Conservation (phyloP, 1,140 invertebrate species). For the Musca vetustissima region DNA sequence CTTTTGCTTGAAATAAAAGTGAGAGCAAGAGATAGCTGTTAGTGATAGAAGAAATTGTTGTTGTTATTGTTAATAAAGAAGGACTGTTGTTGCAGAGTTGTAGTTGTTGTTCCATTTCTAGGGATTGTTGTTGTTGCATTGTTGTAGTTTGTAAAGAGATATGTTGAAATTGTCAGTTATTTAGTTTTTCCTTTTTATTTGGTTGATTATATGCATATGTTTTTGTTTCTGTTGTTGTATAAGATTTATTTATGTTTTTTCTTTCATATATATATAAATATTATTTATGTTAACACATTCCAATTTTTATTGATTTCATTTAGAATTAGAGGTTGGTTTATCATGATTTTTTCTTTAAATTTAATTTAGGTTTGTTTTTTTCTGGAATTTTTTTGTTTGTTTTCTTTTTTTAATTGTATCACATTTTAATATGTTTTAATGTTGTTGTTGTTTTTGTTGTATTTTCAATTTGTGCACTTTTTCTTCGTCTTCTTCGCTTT, state of each 20-base stretch:
- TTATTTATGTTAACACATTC: background rate
- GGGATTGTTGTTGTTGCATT: too few relatives aligned
- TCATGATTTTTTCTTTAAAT: background rate
- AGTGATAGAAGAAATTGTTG: too few relatives aligned
- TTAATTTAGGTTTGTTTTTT: background rate
- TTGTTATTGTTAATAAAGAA: too few relatives aligned
- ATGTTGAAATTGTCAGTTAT: too few relatives aligned
- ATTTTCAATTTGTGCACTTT: background rate
- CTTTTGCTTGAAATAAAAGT: too few relatives aligned
- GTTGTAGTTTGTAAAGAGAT: too few relatives aligned
- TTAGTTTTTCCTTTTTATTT: too few relatives aligned
- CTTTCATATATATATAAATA: background rate
- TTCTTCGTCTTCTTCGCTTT: slow-evolving; percentile 3
- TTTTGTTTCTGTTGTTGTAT: background rate
- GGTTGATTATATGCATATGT: too few relatives aligned
- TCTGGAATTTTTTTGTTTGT: background rate
- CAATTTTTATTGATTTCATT: slow-evolving; percentile 1
- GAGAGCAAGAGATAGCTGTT: too few relatives aligned
- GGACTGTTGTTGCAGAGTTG: too few relatives aligned
- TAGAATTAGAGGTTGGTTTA: slow-evolving; percentile 5
- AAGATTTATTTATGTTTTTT: background rate
- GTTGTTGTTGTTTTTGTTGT: background rate
- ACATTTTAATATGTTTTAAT: slow-evolving; percentile 43
- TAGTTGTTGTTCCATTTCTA: too few relatives aligned
- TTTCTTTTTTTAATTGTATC: slow-evolving; percentile 25